Conservation (phyloP, 2,888 invertebrate species). For the Esperia sulphurella region DNA sequence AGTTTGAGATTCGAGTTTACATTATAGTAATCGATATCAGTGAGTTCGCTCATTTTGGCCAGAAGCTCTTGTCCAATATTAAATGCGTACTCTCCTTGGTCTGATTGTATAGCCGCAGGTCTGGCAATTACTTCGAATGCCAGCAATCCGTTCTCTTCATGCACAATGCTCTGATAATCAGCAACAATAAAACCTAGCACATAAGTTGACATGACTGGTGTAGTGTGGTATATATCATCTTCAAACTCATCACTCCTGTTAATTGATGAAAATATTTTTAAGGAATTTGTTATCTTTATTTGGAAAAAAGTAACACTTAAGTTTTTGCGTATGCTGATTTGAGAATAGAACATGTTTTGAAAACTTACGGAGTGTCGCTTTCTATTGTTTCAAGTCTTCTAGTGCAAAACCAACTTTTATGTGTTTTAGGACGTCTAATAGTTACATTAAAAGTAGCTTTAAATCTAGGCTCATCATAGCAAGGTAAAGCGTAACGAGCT, state of each 20-base stretch:
- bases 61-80: conserved; percentile 65
- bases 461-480: conserved; percentile 89
- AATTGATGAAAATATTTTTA: not conserved
- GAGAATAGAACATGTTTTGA: too few species aligned
- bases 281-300: too few species aligned
- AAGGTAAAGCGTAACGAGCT: conserved; percentile 86
- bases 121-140: conserved; percentile 68
- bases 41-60: conserved; percentile 77
- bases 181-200: conserved; percentile 91
- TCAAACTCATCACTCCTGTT: conserved; percentile 31
- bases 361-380: conserved; percentile 33
- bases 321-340: too few species aligned
- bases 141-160: conserved; percentile 13
- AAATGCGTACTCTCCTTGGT: conserved; percentile 63
- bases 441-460: conserved; percentile 87
- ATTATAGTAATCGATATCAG: conserved; percentile 68
- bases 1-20: conserved; percentile 72
- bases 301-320: too few species aligned
- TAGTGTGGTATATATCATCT: conserved; percentile 72
- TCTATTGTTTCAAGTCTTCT: conserved; percentile 54
- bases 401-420: conserved; percentile 77
- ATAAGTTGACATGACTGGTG: conserved; percentile 88
- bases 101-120: conserved; percentile 46
- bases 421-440: conserved; percentile 74
- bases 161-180: conserved; percentile 70